These are phyloP conservation scores for Sturnus vulgaris DNA, from an alignment of 2,113 vertebrate species.

Conservation along the genomic window DNA sequence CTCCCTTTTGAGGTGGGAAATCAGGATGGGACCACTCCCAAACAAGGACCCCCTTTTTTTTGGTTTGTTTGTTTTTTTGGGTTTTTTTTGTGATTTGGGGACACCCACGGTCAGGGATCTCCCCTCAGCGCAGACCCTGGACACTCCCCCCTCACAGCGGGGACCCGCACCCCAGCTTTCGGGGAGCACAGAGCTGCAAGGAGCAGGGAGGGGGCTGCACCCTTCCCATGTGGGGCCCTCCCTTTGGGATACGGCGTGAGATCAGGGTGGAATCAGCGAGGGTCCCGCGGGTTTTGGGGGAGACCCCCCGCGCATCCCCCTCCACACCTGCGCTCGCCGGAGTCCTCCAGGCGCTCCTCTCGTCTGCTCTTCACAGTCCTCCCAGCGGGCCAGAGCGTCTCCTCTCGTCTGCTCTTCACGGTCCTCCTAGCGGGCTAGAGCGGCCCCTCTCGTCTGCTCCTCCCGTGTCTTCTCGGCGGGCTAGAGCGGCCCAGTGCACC, in stretches of 20 bases:
- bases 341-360: not conserved
- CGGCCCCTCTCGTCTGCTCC: not conserved
- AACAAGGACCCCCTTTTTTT: not conserved
- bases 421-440: not conserved
- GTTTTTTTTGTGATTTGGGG: no score
- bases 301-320: not conserved
- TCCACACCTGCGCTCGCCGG: not conserved
- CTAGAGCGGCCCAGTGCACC: not conserved
- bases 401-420: not conserved
- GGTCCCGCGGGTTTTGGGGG: not conserved
- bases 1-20: not conserved
- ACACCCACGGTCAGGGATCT: not conserved
- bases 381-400: not conserved
- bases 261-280: not conserved
- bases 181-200: not conserved
- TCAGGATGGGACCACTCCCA: not conserved
- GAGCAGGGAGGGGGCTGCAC: not conserved
- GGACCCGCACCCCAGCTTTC: not conserved
- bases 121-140: not conserved
- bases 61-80: no score
- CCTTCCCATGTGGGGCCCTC: no score
- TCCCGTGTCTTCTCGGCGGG: rapidly evolving
- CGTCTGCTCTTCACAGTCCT: not conserved
- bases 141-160: no score
- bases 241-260: not conserved